Evolutionary conservation across 1,140 invertebrate species (phyloP).

Genomic region (Dinoponera quadriceps): DNA sequence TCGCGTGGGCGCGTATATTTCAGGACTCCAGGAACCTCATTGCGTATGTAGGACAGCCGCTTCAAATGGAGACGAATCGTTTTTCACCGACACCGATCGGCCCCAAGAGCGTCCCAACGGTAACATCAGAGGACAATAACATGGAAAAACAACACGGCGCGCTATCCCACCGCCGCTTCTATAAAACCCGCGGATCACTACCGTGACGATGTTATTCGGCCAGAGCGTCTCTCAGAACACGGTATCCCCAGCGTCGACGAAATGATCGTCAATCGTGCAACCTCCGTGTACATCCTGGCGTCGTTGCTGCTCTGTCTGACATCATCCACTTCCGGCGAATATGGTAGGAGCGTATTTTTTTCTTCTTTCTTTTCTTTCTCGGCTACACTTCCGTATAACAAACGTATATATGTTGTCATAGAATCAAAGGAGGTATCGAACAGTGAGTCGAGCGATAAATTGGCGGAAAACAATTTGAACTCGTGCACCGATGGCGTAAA

Average conservation of each 20-base stretch:
- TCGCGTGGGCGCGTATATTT: constrained; percentile 11
- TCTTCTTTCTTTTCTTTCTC: constrained; percentile 28
- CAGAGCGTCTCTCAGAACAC: constrained; percentile 45
- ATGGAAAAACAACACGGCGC: constrained; percentile 50
- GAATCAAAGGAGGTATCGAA: constrained; percentile 45
- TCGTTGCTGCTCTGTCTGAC: constrained; percentile 64
- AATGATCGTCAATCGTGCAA: constrained; percentile 34
- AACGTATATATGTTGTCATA: constrained; percentile 23
- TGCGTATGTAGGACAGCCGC: constrained; percentile 78
- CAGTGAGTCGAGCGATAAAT: constrained; percentile 44
- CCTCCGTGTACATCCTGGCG: constrained; percentile 7
- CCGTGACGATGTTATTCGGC: constrained; percentile 68
- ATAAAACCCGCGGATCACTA: constrained; percentile 72
- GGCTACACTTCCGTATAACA: not conserved
- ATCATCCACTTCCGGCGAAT: constrained; percentile 70
- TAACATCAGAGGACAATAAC: constrained; percentile 22
- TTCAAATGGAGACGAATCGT: constrained; percentile 83
- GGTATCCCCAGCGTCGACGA: constrained; percentile 41
- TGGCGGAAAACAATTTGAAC: constrained; percentile 64
- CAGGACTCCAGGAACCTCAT: constrained; percentile 70
- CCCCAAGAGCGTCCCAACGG: constrained; percentile 11
- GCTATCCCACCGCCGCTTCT: constrained; percentile 51
- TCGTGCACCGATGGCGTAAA: constrained; percentile 74
- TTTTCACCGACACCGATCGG: constrained; percentile 43
- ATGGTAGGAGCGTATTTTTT: constrained; percentile 72